Evolutionary conservation across 2,888 invertebrate genomes (phyloP).

Genomic region (Platycheirus rosarum): DNA sequence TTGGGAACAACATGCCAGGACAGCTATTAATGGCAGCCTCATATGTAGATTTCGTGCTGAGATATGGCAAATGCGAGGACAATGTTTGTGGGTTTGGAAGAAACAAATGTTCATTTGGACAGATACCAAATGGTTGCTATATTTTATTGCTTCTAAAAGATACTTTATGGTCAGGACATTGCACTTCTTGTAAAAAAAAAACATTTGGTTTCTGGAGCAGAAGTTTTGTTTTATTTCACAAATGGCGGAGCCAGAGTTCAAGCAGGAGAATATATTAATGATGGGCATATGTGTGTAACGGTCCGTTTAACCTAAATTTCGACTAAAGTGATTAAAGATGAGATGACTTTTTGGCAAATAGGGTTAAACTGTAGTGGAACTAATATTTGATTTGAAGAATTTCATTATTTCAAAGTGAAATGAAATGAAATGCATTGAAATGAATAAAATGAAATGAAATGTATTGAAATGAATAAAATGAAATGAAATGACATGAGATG

Average conservation of each 20-base stretch:
- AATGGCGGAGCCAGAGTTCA: conserved; percentile 2
- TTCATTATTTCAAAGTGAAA: no score
- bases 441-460: no score
- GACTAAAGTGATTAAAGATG: conserved; percentile 25
- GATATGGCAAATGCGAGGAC: conserved; percentile 33
- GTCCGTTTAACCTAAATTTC: conserved; percentile 32
- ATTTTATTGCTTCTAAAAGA: conserved; percentile 61
- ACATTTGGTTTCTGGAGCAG: conserved; percentile 35
- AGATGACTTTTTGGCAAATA: not conserved
- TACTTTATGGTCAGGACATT: conserved; percentile 49
- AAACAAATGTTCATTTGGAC: conserved; percentile 65
- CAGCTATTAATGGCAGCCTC: conserved; percentile 59
- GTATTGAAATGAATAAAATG: no score
- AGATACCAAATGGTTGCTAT: conserved; percentile 66
- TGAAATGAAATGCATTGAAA: no score
- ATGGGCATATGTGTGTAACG: conserved; percentile 22
- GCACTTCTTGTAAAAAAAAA: conserved; percentile 56
- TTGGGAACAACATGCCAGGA: not conserved
- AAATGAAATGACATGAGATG: no score
- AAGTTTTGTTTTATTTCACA: conserved; percentile 34
- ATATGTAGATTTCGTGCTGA: conserved; percentile 61
- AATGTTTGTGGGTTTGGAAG: conserved; percentile 33
- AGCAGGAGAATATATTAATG: not conserved
- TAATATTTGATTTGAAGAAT: conserved; percentile 3
- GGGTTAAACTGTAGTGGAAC: conserved; percentile 6